These are phyloP conservation scores for Acropternis orthonyx DNA, from an alignment of 2,797 vertebrate genomes.

Conservation along the genomic window DNA sequence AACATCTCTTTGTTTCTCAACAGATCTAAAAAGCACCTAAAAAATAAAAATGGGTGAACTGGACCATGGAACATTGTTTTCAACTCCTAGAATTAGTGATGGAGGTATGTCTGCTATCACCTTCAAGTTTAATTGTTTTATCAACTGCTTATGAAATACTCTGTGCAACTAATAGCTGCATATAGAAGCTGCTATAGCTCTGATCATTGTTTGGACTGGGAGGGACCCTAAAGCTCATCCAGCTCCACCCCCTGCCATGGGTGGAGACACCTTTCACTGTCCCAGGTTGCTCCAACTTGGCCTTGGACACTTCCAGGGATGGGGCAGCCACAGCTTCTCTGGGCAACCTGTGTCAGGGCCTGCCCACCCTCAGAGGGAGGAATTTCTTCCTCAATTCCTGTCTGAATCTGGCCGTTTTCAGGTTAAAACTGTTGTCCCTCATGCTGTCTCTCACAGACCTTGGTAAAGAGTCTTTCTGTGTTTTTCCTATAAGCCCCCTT, in stretches of 20 bases:
- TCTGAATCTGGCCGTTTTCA: neutral
- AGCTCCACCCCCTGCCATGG: accelerated
- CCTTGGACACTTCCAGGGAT: neutral
- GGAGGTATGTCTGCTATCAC: conserved; percentile 71
- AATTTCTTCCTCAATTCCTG: neutral
- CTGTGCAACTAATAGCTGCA: neutral
- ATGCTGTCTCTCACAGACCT: neutral
- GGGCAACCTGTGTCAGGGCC: neutral
- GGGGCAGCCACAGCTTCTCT: neutral
- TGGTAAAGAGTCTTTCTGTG: neutral
- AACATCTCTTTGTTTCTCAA: conserved; percentile 43
- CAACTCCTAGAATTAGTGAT: conserved; percentile 64
- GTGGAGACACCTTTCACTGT: accelerated
- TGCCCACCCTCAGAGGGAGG: accelerated
- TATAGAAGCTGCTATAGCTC: neutral
- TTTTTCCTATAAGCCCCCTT: accelerated
- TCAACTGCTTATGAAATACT: neutral
- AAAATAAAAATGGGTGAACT: conserved; percentile 72
- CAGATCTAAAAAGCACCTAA: conserved; percentile 3
- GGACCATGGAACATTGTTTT: conserved; percentile 60
- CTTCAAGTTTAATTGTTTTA: neutral
- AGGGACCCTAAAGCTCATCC: accelerated
- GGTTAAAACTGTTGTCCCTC: neutral
- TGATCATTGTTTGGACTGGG: neutral
- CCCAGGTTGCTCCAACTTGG: neutral